Base-by-base conservation (phyloP, 2,797 vertebrate species). In the Pogonophryne albipinna region DNA sequence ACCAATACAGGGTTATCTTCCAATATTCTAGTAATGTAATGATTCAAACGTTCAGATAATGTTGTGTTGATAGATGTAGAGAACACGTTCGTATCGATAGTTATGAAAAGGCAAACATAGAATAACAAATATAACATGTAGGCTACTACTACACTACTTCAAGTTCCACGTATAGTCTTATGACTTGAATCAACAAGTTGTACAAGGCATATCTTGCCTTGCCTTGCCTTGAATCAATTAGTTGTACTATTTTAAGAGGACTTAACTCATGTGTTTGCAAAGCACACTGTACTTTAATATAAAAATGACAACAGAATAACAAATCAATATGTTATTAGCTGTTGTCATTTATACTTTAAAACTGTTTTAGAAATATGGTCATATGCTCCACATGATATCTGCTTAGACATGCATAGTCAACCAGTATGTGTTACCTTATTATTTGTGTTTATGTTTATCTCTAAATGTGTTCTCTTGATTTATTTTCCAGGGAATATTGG, bases 401-500 rank as follows among this genome's bases (percentile, higher is more conserved):
- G 12, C 6, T 34, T 17, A 20, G 23, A 53, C 3, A 56, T 47
- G 41, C 31, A 10, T 13, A 34, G 10, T 66, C 46, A 27, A 53
- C 11, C 38, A 38, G 7, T 34, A 66, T 5, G 16, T 56, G 41
- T 15, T 4, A 42, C 14, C 2, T 0, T 64, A 2, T 74, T 13
- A 44, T 69, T 2, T 46, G 14, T 56, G n/a, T 20, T 45, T 0
- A 27, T 62, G 2, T 68, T 59, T 19, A 41, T 65, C 2, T 64
- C 49, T 67, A 12, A 68, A 47, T 60, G 1, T 46, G 1, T 71
- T 55, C 1, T 42, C 0, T 41, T 74, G 1, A 10, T 38, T 1
- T 73, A 3, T 71, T 65, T 52, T 78, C 31, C 11, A 78, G 78
- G 27, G n/a, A 58, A 31, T n/a, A 11, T 55, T 46, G 55, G 55